Conservation (phyloP, 1,140 invertebrate species). For the Megathymus violae region DNA sequence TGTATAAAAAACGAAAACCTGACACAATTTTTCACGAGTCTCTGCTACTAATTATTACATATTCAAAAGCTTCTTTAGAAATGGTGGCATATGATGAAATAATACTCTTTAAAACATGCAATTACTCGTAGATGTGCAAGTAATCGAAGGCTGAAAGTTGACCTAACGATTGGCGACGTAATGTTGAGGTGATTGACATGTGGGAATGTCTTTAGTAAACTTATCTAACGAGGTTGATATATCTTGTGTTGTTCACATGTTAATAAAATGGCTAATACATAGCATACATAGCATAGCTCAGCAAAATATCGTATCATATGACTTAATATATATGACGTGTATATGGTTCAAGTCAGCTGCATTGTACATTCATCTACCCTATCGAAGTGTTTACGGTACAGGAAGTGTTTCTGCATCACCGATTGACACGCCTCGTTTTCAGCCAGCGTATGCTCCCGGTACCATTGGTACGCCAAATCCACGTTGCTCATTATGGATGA, state of each 20-base stretch:
- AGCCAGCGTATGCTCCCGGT: slow-evolving; percentile 16
- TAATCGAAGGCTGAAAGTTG: no score
- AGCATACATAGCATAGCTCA: no score
- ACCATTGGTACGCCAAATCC: slow-evolving; percentile 45
- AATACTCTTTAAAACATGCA: neutral
- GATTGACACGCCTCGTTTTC: slow-evolving; percentile 33
- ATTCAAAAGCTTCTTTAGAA: neutral
- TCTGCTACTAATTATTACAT: neutral
- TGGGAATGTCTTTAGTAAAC: no score
- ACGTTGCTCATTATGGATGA: slow-evolving; percentile 38
- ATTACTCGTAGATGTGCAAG: no score
- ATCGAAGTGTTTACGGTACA: slow-evolving; percentile 21
- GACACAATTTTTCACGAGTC: neutral
- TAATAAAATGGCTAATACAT: no score
- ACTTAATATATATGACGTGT: neutral
- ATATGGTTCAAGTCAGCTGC: slow-evolving; percentile 7
- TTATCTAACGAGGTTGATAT: no score
- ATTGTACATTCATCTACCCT: slow-evolving; percentile 18
- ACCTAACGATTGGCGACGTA: no score
- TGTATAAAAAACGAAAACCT: neutral
- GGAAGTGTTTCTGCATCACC: slow-evolving; percentile 39
- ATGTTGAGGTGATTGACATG: no score
- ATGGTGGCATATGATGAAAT: neutral
- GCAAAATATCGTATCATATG: no score
- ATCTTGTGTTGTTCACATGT: no score